These are phyloP conservation scores for Drosophila siamana DNA, from an alignment of 2,888 invertebrate genomes.

Conservation along the genomic window DNA sequence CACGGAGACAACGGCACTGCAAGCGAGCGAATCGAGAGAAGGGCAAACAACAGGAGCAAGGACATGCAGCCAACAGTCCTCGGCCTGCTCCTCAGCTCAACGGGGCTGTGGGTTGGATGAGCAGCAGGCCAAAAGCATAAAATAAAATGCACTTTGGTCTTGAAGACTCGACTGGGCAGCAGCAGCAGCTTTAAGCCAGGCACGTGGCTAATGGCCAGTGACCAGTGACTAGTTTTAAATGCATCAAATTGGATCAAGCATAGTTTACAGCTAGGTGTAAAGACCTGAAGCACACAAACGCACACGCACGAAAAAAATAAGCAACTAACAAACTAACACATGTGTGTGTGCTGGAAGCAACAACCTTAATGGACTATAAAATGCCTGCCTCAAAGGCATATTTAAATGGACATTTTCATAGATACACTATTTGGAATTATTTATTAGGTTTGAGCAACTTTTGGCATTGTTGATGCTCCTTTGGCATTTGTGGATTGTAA, in stretches of 20 bases:
- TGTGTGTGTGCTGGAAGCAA: slow-evolving; percentile 13
- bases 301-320: neutral
- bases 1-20: slow-evolving; percentile 41
- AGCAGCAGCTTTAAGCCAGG: slow-evolving; percentile 53
- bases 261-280: slow-evolving; percentile 62
- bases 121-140: slow-evolving; percentile 43
- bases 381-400: slow-evolving; percentile 40
- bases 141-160: slow-evolving; percentile 68
- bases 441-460: slow-evolving; percentile 52
- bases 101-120: too few species aligned
- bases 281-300: slow-evolving; percentile 13
- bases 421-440: slow-evolving; percentile 64
- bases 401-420: slow-evolving; percentile 42
- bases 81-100: too few species aligned
- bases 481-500: slow-evolving; percentile 67
- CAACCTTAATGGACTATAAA: slow-evolving; percentile 49
- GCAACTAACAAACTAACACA: neutral
- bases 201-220: slow-evolving; percentile 20
- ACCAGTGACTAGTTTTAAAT: slow-evolving; percentile 49
- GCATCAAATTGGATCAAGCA: slow-evolving; percentile 59
- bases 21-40: neutral
- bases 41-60: slow-evolving; percentile 31
- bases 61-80: slow-evolving; percentile 44
- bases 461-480: slow-evolving; percentile 67
- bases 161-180: slow-evolving; percentile 12